These are phyloP conservation scores for Meganola albula DNA, from an alignment of 2,888 invertebrate species.

Conservation along the genomic window DNA sequence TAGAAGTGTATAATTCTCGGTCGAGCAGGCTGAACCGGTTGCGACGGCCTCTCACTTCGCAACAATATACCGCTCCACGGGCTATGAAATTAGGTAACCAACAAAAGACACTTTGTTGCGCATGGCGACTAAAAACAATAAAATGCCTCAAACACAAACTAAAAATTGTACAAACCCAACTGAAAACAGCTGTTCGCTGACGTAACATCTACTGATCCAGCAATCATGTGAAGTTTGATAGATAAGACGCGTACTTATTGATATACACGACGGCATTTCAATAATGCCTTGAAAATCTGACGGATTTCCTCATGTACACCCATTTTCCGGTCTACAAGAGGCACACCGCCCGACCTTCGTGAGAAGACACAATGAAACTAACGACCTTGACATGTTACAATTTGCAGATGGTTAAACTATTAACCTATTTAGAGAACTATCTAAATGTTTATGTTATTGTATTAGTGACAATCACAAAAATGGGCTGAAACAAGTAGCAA, in stretches of 20 bases:
- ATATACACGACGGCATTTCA: slow-evolving; percentile 47
- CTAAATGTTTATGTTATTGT: slow-evolving; percentile 57
- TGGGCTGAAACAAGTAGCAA: slow-evolving; percentile 47
- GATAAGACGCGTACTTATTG: slow-evolving; percentile 39
- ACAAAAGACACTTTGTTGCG: slow-evolving; percentile 62
- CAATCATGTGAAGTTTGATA: slow-evolving; percentile 34
- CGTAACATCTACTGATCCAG: slow-evolving; percentile 41
- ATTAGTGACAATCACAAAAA: slow-evolving; percentile 57
- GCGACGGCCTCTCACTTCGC: slow-evolving; percentile 75
- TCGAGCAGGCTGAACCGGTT: slow-evolving; percentile 69
- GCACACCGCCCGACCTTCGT: slow-evolving; percentile 65
- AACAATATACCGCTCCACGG: slow-evolving; percentile 64
- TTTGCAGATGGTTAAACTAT: slow-evolving; percentile 61
- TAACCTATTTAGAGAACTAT: slow-evolving; percentile 63
- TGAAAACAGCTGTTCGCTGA: slow-evolving; percentile 46
- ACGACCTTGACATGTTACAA: slow-evolving; percentile 72
- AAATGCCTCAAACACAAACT: slow-evolving; percentile 43
- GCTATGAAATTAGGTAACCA: slow-evolving; percentile 75
- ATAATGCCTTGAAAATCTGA: slow-evolving; percentile 66
- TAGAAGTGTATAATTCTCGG: slow-evolving; percentile 59
- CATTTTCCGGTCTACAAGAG: slow-evolving; percentile 67
- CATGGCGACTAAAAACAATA: slow-evolving; percentile 52
- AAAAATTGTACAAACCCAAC: slow-evolving; percentile 31
- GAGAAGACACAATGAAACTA: slow-evolving; percentile 69
- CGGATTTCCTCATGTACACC: slow-evolving; percentile 66